A percentile compares a stretch with the other conserved stretches of the same genome.
Evolutionary conservation across 1,140 invertebrate species (phyloP).

Genomic region (Drosophila trapezifrons): DNA sequence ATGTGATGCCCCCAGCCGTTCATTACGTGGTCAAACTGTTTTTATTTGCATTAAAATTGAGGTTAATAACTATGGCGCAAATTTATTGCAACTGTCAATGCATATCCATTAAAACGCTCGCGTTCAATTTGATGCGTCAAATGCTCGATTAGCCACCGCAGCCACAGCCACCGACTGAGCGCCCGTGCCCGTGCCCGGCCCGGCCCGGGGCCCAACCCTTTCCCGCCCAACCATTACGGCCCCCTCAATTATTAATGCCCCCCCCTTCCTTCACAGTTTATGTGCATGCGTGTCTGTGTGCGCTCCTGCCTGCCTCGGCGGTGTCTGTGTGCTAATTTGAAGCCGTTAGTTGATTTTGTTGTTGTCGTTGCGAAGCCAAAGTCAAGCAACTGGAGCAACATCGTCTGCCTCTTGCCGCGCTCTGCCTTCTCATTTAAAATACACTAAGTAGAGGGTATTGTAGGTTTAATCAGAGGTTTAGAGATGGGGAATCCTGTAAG

Average conservation of each 20-base stretch:
- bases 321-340: slow-evolving; percentile 26
- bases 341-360: slow-evolving; percentile 12
- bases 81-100: slow-evolving; percentile 67
- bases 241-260: slow-evolving; percentile 41
- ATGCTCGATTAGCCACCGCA: slow-evolving; percentile 48
- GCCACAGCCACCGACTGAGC: neutral
- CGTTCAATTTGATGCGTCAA: slow-evolving; percentile 58
- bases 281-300: neutral
- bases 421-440: neutral
- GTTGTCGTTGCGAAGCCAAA: slow-evolving; percentile 13
- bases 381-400: slow-evolving; percentile 19
- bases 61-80: slow-evolving; percentile 67
- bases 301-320: neutral
- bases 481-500: neutral
- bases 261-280: neutral
- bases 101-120: slow-evolving; percentile 55
- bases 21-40: slow-evolving; percentile 59
- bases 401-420: neutral
- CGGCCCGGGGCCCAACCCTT: neutral
- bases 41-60: slow-evolving; percentile 68
- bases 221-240: slow-evolving; percentile 4
- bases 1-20: slow-evolving; percentile 20
- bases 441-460: neutral
- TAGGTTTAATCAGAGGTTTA: neutral
- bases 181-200: no score